These are phyloP conservation scores for Melanophora roralis DNA, from an alignment of 2,888 invertebrate genomes.

Conservation along the genomic window DNA sequence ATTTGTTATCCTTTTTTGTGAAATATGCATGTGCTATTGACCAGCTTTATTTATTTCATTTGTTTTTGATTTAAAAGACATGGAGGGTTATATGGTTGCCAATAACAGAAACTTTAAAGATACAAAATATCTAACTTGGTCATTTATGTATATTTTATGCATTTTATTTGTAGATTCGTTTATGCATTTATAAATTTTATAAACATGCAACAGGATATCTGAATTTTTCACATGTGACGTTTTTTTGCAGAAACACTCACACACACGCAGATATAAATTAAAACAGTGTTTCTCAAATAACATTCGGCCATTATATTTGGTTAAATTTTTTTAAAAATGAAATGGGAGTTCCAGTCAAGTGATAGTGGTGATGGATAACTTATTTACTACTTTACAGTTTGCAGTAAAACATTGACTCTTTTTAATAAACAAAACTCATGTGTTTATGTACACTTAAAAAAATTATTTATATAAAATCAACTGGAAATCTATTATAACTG, in stretches of 20 bases:
- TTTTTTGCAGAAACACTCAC: neutral
- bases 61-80: neutral
- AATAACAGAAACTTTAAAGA: slow-evolving; percentile 29
- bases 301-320: no score
- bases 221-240: neutral
- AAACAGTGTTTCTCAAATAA: no score
- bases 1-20: no score
- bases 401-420: slow-evolving; percentile 21
- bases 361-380: neutral
- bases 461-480: no score
- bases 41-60: slow-evolving; percentile 29
- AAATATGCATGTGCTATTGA: no score
- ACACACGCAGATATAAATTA: neutral
- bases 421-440: slow-evolving; percentile 26
- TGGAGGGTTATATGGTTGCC: slow-evolving; percentile 17
- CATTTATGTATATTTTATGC: slow-evolving; percentile 21
- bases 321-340: slow-evolving; percentile 22
- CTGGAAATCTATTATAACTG: no score
- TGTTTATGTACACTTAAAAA: no score
- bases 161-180: neutral
- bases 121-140: slow-evolving; percentile 18
- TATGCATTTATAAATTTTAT: neutral
- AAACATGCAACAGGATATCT: slow-evolving; percentile 52
- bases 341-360: no score
- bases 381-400: neutral